Conservation (phyloP, 2,888 invertebrate species). For the Coenonympha arcania region DNA sequence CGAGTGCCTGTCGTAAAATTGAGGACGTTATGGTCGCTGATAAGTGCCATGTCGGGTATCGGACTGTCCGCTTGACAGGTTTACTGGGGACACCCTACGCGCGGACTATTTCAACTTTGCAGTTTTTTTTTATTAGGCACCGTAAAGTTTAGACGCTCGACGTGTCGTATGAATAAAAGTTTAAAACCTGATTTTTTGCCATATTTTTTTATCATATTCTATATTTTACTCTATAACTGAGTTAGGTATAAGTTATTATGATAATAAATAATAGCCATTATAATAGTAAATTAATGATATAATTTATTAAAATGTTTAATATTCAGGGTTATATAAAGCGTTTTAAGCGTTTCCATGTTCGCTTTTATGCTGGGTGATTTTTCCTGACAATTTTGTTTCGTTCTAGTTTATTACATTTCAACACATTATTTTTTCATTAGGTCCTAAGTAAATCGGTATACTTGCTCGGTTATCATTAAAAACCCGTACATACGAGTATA, state of each 20-base stretch:
- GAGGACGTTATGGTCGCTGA: slow-evolving; percentile 69
- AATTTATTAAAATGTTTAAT: too few species aligned
- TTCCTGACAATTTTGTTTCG: too few species aligned
- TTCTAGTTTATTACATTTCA: too few species aligned
- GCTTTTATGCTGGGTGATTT: too few species aligned
- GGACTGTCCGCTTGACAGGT: slow-evolving; percentile 63
- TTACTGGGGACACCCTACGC: slow-evolving; percentile 70
- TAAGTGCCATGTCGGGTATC: slow-evolving; percentile 65
- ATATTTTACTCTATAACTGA: too few species aligned
- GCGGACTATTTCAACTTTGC: slow-evolving; percentile 48
- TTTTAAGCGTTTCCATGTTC: too few species aligned
- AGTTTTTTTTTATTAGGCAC: slow-evolving; percentile 38
- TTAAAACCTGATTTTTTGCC: not conserved
- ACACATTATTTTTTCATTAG: too few species aligned
- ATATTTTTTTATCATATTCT: too few species aligned
- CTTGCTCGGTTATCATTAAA: slow-evolving; percentile 3
- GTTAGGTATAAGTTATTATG: too few species aligned
- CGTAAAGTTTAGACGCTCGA: slow-evolving; percentile 21
- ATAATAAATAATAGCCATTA: too few species aligned
- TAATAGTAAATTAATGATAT: too few species aligned
- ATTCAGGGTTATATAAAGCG: too few species aligned
- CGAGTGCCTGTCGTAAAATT: slow-evolving; percentile 67
- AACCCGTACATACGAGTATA: not conserved
- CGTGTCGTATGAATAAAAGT: slow-evolving; percentile 7
- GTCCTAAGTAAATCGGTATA: not conserved